Percentiles rank a stretch among this genome's conserved stretches.
phyloP scores from a whole-genome alignment of 2,797 vertebrate species.

The Chrysolophus pictus region DNA sequence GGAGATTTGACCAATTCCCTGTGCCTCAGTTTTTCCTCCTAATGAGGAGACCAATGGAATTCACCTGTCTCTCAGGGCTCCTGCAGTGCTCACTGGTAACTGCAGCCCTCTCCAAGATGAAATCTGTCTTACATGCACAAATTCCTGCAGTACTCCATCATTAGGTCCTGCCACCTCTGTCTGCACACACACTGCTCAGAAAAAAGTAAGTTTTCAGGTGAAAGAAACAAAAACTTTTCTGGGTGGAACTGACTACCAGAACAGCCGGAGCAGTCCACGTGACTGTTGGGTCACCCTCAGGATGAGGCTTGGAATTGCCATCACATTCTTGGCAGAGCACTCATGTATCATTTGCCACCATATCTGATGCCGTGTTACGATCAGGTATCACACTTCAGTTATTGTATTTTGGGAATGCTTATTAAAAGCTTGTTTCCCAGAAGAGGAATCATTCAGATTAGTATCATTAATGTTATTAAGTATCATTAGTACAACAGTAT shows the following conservation, averaged over 20 bases:
- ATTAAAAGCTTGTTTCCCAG: not conserved
- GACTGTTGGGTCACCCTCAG: not conserved
- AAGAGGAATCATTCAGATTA: not conserved
- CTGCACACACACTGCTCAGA: not conserved
- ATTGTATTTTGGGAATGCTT: not conserved
- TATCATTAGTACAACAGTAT: not conserved
- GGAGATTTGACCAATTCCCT: not conserved
- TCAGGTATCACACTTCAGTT: not conserved
- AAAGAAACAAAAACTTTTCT: not conserved
- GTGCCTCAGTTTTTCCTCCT: not conserved
- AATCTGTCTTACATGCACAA: fast-evolving
- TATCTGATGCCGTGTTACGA: not conserved
- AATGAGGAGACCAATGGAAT: not conserved
- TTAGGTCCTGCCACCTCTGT: not conserved
- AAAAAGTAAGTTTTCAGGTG: not conserved
- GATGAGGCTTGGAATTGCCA: not conserved
- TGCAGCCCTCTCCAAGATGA: not conserved
- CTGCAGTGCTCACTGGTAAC: fast-evolving
- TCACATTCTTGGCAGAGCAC: not conserved
- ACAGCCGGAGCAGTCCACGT: not conserved
- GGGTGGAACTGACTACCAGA: not conserved
- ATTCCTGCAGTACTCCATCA: not conserved
- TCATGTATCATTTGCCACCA: no score
- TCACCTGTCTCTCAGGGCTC: not conserved
- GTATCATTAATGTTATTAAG: not conserved